Evolutionary conservation across 2,113 vertebrate species (phyloP).

Genomic region (Chaetura pelagica): DNA sequence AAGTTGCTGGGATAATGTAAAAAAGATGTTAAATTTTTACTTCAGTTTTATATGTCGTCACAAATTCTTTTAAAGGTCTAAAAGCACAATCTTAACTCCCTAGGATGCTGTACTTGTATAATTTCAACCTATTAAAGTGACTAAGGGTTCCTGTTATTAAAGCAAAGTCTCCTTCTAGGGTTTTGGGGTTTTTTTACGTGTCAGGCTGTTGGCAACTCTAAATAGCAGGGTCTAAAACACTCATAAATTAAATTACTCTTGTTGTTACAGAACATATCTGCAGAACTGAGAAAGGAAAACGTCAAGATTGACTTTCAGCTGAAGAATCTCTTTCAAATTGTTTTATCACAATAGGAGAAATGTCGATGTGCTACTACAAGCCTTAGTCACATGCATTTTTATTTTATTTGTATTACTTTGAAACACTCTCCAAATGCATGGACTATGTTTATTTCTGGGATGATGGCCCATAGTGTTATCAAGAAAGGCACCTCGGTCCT

Average conservation of each 20-base stretch:
- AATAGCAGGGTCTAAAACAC: background rate
- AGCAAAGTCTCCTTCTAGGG: background rate
- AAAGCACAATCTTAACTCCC: background rate
- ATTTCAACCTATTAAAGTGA: background rate
- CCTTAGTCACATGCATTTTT: background rate
- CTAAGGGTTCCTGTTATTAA: background rate
- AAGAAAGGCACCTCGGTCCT: background rate
- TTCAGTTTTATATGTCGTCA: background rate
- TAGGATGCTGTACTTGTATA: background rate
- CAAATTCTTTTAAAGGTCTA: background rate
- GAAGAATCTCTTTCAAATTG: background rate
- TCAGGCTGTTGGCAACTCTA: background rate
- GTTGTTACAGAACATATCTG: background rate
- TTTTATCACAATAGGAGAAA: background rate
- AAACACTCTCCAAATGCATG: background rate
- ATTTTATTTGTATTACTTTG: background rate
- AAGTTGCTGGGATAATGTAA: background rate
- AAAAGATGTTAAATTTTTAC: background rate
- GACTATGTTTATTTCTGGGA: background rate
- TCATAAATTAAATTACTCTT: background rate
- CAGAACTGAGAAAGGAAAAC: background rate
- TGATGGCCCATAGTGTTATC: background rate
- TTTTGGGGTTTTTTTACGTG: background rate
- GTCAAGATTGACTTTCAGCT: background rate
- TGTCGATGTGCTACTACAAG: background rate